These are phyloP conservation scores for Telmatherina bonti DNA, from an alignment of 2,797 vertebrate species.

Conservation along the genomic window DNA sequence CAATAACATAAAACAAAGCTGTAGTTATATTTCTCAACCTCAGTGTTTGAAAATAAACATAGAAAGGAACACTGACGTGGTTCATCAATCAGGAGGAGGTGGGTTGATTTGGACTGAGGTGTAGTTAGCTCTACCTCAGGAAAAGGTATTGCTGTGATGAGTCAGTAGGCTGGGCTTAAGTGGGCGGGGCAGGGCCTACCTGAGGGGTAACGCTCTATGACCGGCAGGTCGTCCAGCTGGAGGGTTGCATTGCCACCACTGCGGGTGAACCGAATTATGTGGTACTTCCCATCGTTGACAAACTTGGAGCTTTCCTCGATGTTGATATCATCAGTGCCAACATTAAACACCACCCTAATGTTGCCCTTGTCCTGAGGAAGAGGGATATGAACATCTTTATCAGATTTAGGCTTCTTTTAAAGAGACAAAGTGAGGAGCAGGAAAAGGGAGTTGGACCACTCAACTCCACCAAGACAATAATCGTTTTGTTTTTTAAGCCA, in stretches of 20 bases:
- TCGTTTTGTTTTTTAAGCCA: background rate
- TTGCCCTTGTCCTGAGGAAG: constrained; percentile 93
- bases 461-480: background rate
- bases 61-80: constrained; percentile 60
- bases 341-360: constrained; percentile 99
- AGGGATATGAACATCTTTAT: constrained; percentile 28
- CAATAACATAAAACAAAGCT: constrained; percentile 75
- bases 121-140: constrained; percentile 54
- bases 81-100: constrained; percentile 57
- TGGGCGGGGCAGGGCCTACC: constrained; percentile 86
- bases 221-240: constrained; percentile 97
- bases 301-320: constrained; percentile 98
- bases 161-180: constrained; percentile 34
- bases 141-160: constrained; percentile 49
- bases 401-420: constrained; percentile 1
- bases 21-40: constrained; percentile 58
- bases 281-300: constrained; percentile 99
- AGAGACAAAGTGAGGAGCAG: background rate
- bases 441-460: background rate
- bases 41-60: constrained; percentile 66
- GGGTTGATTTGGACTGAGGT: constrained; percentile 56
- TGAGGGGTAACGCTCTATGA: constrained; percentile 98
- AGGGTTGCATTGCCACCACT: constrained; percentile 98
- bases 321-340: constrained; percentile 98
- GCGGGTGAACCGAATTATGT: constrained; percentile 97